Percentiles rank a stretch among this genome's conserved stretches.
phyloP scores from a whole-genome alignment of 2,113 vertebrate species.

The Corapipo altera region DNA sequence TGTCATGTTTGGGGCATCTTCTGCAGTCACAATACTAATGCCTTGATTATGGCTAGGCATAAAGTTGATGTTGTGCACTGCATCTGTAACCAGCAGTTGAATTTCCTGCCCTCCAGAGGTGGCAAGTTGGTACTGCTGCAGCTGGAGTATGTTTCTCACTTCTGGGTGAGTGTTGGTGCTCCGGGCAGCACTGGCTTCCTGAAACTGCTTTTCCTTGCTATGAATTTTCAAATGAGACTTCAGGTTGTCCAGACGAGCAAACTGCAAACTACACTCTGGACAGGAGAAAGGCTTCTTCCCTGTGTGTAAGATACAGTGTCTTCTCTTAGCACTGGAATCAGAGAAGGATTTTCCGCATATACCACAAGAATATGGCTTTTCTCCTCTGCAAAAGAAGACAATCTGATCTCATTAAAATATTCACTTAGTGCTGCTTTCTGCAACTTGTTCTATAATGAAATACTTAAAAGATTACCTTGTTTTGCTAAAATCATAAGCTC shows the following conservation, averaged over 20 bases:
- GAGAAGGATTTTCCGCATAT: slow-evolving; percentile 92
- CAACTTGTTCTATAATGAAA: not conserved
- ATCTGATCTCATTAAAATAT: not conserved
- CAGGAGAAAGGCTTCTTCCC: slow-evolving; percentile 94
- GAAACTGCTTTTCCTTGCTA: slow-evolving; percentile 82
- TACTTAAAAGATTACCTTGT: not conserved
- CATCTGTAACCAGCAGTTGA: slow-evolving; percentile 87
- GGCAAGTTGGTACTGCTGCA: slow-evolving; percentile 88
- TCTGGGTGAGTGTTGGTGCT: slow-evolving; percentile 48
- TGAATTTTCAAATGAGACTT: slow-evolving; percentile 92
- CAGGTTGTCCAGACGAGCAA: slow-evolving; percentile 92
- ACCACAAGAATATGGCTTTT: slow-evolving; percentile 90
- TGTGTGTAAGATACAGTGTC: slow-evolving; percentile 90
- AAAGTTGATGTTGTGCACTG: slow-evolving; percentile 86
- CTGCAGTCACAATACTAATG: slow-evolving; percentile 83
- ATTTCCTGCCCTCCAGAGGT: slow-evolving; percentile 85
- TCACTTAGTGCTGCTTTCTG: not conserved
- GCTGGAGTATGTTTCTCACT: slow-evolving; percentile 81
- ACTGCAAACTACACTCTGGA: slow-evolving; percentile 85
- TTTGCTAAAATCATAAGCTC: not conserved
- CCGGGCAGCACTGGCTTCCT: not conserved
- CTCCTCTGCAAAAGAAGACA: slow-evolving; percentile 80
- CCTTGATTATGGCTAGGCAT: slow-evolving; percentile 80
- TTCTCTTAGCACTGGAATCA: slow-evolving; percentile 90
- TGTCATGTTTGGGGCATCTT: slow-evolving; percentile 65